A percentile compares a stretch with the other conserved stretches of the same genome.
phyloP scores from a whole-genome alignment of 1,140 invertebrate genomes.

The Amphibalanus amphitrite region DNA sequence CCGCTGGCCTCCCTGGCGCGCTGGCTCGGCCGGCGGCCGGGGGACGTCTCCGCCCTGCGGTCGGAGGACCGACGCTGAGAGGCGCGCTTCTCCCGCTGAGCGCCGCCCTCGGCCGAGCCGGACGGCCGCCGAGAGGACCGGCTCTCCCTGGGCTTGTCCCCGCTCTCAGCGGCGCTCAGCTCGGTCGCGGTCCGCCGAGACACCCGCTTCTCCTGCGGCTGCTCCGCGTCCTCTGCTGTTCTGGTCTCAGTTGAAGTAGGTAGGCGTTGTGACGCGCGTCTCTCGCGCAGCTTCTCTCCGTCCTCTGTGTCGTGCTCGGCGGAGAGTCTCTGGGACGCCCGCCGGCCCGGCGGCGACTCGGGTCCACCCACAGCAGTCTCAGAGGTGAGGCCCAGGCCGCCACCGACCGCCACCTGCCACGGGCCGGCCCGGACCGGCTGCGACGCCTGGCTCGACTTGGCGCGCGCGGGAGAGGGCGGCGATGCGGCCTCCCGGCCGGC shows the following conservation, averaged over 20 bases:
- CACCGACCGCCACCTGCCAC: no score
- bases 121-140: no score
- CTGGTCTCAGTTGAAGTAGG: background rate
- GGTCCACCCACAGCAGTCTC: no score
- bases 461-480: background rate
- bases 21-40: background rate
- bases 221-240: no score
- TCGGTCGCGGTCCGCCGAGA: no score
- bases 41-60: background rate
- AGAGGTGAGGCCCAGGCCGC: no score
- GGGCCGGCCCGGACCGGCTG: background rate
- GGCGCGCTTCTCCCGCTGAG: no score
- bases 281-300: background rate
- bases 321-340: background rate
- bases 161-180: no score
- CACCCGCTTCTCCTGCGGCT: no score
- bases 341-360: background rate
- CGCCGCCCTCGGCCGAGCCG: no score
- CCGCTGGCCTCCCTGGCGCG: no score
- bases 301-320: background rate
- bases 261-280: background rate
- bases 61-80: background rate
- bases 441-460: background rate
- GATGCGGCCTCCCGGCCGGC: background rate
- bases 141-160: no score